Evolutionary conservation across 1,140 invertebrate genomes (phyloP).

Genomic region (Micrasema longulum): DNA sequence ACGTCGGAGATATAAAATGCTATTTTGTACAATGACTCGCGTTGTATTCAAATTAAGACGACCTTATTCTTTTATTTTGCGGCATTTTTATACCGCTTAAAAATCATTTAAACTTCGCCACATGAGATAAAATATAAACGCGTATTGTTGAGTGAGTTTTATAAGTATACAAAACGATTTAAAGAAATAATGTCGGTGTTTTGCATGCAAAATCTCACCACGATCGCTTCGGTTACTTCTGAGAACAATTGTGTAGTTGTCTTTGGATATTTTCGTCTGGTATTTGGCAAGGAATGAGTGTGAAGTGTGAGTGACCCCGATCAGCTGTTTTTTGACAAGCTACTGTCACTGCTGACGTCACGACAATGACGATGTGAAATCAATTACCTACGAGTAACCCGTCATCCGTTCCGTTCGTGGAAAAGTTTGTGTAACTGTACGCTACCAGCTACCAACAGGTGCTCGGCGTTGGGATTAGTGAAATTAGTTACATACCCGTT

Average conservation of each 20-base stretch:
- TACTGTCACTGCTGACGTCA: slow-evolving; percentile 24
- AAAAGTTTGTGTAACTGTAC: no score
- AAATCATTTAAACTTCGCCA: no score
- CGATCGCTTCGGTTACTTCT: not conserved
- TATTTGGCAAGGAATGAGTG: not conserved
- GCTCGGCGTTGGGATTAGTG: no score
- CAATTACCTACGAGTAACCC: slow-evolving; percentile 12
- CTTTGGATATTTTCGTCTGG: not conserved
- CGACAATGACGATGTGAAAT: not conserved
- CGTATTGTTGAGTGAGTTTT: not conserved
- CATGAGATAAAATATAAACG: not conserved
- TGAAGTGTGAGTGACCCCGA: slow-evolving; percentile 1
- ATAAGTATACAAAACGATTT: not conserved
- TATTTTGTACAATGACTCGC: no score
- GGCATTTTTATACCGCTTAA: not conserved
- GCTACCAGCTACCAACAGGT: no score
- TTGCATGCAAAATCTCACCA: not conserved
- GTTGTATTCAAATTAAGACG: no score
- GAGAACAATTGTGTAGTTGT: slow-evolving; percentile 9
- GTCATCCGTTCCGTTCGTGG: slow-evolving; percentile 2
- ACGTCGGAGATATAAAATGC: no score
- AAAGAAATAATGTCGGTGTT: not conserved
- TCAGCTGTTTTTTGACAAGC: slow-evolving; percentile 26
- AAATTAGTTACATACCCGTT: no score
- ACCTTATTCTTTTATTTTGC: no score